Base-by-base conservation (phyloP, 2,888 invertebrate genomes). In the Macropis europaea region DNA sequence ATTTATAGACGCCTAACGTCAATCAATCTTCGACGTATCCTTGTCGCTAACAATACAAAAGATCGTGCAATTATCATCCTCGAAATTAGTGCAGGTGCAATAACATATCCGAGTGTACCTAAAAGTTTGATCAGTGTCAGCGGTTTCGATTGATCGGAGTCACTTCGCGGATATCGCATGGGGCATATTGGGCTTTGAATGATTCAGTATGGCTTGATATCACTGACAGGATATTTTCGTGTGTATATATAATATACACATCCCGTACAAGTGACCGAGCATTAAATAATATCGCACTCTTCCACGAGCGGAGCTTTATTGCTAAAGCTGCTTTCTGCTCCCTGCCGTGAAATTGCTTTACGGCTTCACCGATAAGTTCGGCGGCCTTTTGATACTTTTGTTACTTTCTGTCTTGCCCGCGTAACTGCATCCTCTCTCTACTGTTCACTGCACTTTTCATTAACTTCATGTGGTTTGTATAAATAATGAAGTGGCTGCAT, bases 271-370 rank as follows among this genome's bases (percentile, higher is more conserved):
- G 59, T 75, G 72, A 50, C 66, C 67, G 67, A 74, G 75, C 80
- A 72, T 80, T 80, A 79, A 79, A 70, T 79, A 72, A 74, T 75
- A 77, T 80, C 77, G 67, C 74, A 61, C 67, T 74, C 50, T 69
- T 64, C 62, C 72, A 73, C 66, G 69, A 66, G 52, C 56, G 45
- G 36, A 60, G 64, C 56, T 71, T 73, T 66, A 64, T 66, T 61
- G 66, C 43, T 45, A 70, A 70, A 78, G 76, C 75, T 73, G 76
- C 80, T 73, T 81, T 72, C 78, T 62, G 71, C 78, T 80, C 68
- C 66, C 66, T 40, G 48, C 73, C 72, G 72, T 72, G 73, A 78
- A 80, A 77, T 81, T 81, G 77, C 81, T 80, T 77, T 73, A 73
- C 61, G 66, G 69, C 60, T 73, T 68, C 68, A 32, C 47, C 68